Conservation (phyloP, 2,113 vertebrate species). For the Periophthalmodon schlosseri region DNA sequence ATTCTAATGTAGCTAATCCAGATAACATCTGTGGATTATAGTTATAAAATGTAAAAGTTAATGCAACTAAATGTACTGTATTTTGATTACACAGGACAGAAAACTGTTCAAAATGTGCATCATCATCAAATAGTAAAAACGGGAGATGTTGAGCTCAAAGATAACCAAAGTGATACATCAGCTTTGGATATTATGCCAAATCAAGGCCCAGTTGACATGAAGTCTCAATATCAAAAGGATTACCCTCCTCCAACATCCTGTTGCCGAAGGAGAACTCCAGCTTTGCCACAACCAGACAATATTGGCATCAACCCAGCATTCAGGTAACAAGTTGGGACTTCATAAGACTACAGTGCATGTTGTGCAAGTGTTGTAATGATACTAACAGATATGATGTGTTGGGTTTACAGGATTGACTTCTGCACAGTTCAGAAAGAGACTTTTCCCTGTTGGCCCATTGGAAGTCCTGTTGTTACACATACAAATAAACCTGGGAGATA, state of each 20-base stretch:
- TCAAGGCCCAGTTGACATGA: conserved; percentile 17
- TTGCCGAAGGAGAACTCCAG: conserved; percentile 54
- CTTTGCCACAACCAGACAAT: conserved; percentile 72
- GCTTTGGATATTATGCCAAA: conserved; percentile 1
- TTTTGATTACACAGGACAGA: conserved; percentile 45
- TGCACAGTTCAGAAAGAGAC: conserved; percentile 69
- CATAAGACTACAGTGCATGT: not conserved
- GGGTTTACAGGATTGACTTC: conserved; percentile 68
- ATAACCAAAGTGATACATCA: conserved; percentile 3
- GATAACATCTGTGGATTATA: not conserved
- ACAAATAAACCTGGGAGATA: conserved; percentile 5
- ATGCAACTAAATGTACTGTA: not conserved
- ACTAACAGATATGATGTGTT: not conserved
- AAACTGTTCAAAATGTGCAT: conserved; percentile 59
- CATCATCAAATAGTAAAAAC: conserved; percentile 30
- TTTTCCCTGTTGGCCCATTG: conserved; percentile 59
- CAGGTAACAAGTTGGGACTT: conserved; percentile 38
- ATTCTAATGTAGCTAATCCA: not conserved
- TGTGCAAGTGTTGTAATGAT: not conserved
- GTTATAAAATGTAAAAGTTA: not conserved
- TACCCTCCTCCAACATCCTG: conserved; percentile 53
- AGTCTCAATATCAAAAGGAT: conserved; percentile 73
- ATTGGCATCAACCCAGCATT: conserved; percentile 75
- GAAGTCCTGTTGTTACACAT: conserved; percentile 7
- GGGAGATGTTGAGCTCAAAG: conserved; percentile 17